Percentiles rank a stretch among this genome's conserved stretches.
Conservation (phyloP, 2,113 vertebrate species). For the Ahaetulla prasina region DNA sequence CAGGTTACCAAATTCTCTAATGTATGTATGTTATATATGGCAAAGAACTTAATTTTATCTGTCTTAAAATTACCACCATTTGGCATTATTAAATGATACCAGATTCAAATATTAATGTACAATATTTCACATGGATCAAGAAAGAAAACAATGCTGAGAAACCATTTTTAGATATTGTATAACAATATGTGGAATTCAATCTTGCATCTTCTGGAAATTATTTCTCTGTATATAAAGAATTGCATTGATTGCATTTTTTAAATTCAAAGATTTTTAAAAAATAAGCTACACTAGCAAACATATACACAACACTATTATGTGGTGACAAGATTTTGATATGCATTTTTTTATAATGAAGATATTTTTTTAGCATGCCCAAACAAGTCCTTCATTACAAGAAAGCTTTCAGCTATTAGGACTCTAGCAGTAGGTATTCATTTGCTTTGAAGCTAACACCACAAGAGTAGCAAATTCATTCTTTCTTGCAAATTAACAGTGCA, state of each 20-base stretch:
- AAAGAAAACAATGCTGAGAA: not conserved
- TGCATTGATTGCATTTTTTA: conserved; percentile 22
- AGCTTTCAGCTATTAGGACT: conserved; percentile 25
- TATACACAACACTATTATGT: conserved; percentile 14
- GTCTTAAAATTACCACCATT: not conserved
- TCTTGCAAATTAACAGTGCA: conserved; percentile 24
- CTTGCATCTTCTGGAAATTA: not conserved
- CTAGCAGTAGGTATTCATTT: conserved; percentile 1
- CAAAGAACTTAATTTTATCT: not conserved
- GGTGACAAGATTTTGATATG: conserved; percentile 35
- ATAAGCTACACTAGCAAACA: conserved; percentile 38
- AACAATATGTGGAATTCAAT: not conserved
- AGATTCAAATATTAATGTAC: not conserved
- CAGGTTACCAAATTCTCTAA: not conserved
- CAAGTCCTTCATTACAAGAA: conserved; percentile 19
- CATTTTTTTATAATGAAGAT: not conserved
- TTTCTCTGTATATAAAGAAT: not conserved
- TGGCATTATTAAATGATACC: not conserved
- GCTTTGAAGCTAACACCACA: conserved; percentile 27
- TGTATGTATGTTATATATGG: not conserved
- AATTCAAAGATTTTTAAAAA: not conserved
- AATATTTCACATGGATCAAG: not conserved
- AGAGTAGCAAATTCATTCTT: conserved; percentile 29
- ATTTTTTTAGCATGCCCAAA: conserved; percentile 18
- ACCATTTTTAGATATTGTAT: not conserved